A percentile compares a stretch with the other conserved stretches of the same genome.
phyloP scores from a whole-genome alignment of 2,797 vertebrate genomes.

The Brachyalestes nurse region DNA sequence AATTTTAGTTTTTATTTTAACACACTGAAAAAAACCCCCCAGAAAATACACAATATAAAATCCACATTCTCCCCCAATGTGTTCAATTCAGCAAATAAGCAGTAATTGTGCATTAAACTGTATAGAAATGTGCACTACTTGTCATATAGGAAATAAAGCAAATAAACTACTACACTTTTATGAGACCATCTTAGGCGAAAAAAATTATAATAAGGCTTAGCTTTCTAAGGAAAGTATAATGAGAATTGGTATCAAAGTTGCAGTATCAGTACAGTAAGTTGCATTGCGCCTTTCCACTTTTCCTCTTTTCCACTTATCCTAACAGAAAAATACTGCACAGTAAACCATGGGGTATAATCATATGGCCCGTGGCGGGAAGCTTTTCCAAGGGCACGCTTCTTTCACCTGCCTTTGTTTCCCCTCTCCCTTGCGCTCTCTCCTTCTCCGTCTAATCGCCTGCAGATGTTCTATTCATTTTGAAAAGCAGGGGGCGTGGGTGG shows the following conservation, averaged over 20 bases:
- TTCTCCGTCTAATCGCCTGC: conserved; percentile 57
- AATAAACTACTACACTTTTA: too few species aligned
- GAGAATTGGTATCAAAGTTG: background rate
- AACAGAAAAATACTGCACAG: background rate
- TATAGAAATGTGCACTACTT: too few species aligned
- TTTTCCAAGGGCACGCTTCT: conserved; percentile 13
- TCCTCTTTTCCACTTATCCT: background rate
- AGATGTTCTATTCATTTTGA: conserved; percentile 66
- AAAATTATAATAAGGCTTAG: too few species aligned
- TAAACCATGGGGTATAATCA: conserved; percentile 12
- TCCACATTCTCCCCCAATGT: too few species aligned
- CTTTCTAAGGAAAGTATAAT: too few species aligned
- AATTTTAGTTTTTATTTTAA: too few species aligned
- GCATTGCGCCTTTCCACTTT: background rate
- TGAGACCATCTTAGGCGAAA: too few species aligned
- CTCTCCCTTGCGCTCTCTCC: conserved; percentile 40
- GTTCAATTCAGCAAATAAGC: too few species aligned
- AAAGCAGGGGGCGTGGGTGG: conserved; percentile 62
- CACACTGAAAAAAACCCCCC: too few species aligned
- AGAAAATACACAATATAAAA: too few species aligned
- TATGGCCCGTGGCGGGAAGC: background rate
- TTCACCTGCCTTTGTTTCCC: conserved; percentile 2
- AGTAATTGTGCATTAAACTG: too few species aligned
- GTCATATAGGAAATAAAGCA: too few species aligned
- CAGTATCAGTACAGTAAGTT: background rate